phyloP scores from a whole-genome alignment of 2,888 invertebrate genomes.

The Idaea straminata region DNA sequence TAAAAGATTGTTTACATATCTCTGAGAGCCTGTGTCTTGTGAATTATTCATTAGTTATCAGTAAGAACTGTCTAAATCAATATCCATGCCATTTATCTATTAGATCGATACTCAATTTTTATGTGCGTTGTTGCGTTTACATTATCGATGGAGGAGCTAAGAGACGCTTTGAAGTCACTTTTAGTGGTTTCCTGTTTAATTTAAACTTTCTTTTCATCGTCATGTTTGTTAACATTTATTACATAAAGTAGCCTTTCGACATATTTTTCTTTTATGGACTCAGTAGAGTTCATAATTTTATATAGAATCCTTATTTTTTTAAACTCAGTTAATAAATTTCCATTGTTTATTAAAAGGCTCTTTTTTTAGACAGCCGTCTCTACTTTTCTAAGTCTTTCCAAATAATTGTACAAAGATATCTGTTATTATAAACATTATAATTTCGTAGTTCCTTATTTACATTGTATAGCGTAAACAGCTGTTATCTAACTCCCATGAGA shows the following conservation, averaged over 20 bases:
- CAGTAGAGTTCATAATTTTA: not conserved
- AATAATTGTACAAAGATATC: not conserved
- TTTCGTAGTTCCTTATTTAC: not conserved
- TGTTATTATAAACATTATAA: not conserved
- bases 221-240: constrained; percentile 12
- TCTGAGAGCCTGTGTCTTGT: constrained; percentile 5
- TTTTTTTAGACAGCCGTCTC: not conserved
- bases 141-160: constrained; percentile 29
- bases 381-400: not conserved
- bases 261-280: not conserved
- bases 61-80: constrained; percentile 27
- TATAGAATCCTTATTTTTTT: not conserved
- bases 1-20: not conserved
- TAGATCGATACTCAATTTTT: constrained; percentile 32
- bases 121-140: constrained; percentile 30
- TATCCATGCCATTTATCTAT: constrained; percentile 27
- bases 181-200: constrained; percentile 39
- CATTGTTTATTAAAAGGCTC: not conserved
- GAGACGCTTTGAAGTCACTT: constrained; percentile 34
- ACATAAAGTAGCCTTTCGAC: constrained; percentile 7
- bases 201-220: constrained; percentile 28
- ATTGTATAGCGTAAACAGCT: not conserved
- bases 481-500: not conserved
- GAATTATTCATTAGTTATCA: constrained; percentile 29
- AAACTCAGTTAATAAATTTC: not conserved